Evolutionary conservation across 1,140 invertebrate genomes (phyloP), one percentile per base, ranked within the genome.

Genomic region (Leptopilina boulardi): DNA sequence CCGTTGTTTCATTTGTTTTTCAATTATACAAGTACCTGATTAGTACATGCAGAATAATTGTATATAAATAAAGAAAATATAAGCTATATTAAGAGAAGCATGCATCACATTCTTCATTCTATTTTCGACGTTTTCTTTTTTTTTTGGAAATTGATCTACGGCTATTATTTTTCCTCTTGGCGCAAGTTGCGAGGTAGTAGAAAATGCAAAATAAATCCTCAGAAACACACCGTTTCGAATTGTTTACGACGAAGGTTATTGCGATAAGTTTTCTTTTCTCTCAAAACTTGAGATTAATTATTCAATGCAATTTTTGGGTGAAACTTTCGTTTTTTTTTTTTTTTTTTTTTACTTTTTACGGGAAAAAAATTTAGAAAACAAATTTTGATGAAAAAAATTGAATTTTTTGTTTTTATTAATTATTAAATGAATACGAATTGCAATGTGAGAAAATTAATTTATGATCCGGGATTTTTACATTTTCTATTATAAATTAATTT

Each of bases 11-110:
- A 6, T 5, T n/a, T 38, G 6, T 71, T 71, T 71, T 38, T 71
- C 9, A 59, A 59, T 10, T 59, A 23, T 59, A 59, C 54, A 26
- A 59, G 59, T 66, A 66, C 59, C 15, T 66, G 9, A 66, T 26
- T 66, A 71, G 42, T 76, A 44, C 80, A 81, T 81, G 80, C 80
- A 30, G 41, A n/a, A 59, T 21, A 30, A 66, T 30, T 66, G 13
- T 30, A 30, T 30, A 10, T 66, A 30, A 34, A 66, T 30, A 66
- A 11, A 30, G 21, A n/a, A 18, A 8, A 38, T 51, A 8, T 51
- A 51, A 66, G 26, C 59, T 66, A n/a, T n/a, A n/a, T n/a, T n/a
- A 66, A 38, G 59, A 66, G 23, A 66, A n/a, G 21, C 59, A 66
- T 66, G 59, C 59, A 66, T 66, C 23, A 15, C 59, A 30, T 66